Evolutionary conservation across 2,113 vertebrate species (phyloP).

Genomic region (Fukomys damarensis): DNA sequence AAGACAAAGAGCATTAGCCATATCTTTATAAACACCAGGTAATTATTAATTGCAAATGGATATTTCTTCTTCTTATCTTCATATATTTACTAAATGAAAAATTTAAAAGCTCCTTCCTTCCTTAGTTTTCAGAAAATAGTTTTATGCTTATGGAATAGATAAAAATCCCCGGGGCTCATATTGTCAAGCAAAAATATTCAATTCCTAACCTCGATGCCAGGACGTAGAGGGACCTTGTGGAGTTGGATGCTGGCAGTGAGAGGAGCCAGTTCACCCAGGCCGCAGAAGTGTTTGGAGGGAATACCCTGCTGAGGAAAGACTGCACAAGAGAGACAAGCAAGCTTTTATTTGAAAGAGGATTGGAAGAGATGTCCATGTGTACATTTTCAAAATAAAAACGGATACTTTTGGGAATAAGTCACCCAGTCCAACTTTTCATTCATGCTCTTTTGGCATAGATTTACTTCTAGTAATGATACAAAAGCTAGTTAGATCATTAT

Average conservation of each 20-base stretch:
- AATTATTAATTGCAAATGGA: neutral
- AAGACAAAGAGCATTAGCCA: neutral
- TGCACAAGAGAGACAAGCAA: neutral
- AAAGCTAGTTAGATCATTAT: neutral
- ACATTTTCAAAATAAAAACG: neutral
- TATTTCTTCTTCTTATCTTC: neutral
- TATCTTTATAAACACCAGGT: neutral
- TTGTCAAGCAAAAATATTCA: neutral
- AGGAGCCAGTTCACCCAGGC: neutral
- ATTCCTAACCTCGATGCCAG: neutral
- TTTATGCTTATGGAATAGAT: neutral
- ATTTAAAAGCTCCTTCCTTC: neutral
- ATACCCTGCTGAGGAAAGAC: neutral
- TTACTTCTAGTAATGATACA: neutral
- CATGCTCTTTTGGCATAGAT: neutral
- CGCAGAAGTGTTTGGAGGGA: neutral
- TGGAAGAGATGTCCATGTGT: neutral
- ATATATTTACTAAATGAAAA: neutral
- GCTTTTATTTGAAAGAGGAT: neutral
- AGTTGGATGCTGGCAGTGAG: neutral
- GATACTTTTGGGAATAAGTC: neutral
- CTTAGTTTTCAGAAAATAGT: neutral
- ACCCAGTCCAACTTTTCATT: neutral
- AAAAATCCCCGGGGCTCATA: neutral
- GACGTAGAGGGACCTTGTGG: neutral